Evolutionary conservation across 30 jellyfish, hydroid and myxozoan species (phyloP), one percentile per base, ranked within the genome.

Genomic region (Cassiopea xamachana): DNA sequence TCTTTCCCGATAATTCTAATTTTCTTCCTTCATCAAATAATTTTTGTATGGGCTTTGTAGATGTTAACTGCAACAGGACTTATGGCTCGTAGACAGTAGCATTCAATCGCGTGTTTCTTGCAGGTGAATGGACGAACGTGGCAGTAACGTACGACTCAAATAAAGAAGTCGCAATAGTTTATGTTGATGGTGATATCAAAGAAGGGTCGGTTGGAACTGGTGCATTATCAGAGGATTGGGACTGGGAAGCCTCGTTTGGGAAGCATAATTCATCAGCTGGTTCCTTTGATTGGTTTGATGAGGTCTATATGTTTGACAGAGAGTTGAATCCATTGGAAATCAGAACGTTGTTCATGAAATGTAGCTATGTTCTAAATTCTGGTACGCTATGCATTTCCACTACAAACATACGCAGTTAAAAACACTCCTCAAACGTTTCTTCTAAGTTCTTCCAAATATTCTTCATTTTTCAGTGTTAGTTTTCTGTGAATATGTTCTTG

Each of bases 171-270:
- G 98, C 98, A 27, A 93, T 93, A 16, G 68, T 93, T 58, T 93
- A 88, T 60, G 98, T 93, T 44, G 94, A 93, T 75, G 98, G 98
- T 10, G 98, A 93, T 77, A 93, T 93, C 76, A 93, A 93, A 73
- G 98, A 93, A 80, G 98, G 98, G 16, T 77, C 92, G 58, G 80
- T 71, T 67, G 98, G 98, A 48, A 97, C 97, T 60, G 98, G 98
- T 16, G 98, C 98, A 16, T 79, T 93, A 8, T 93, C 98, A 51
- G 98, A 88, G 89, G 98, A 93, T 89, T 93, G 98, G 98, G 98
- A 89, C 86, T 97, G 98, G 46, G 93, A 78, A 55, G 98, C 98
- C 82, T 91, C 98, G 76, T 82, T 93, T 73, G 98, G 98, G 45
- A 86, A 84, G 69, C 98, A 93, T 84, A 81, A 82, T 76, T 91